phyloP scores from a whole-genome alignment of 2,888 invertebrate species.

The Erebia palarica region DNA sequence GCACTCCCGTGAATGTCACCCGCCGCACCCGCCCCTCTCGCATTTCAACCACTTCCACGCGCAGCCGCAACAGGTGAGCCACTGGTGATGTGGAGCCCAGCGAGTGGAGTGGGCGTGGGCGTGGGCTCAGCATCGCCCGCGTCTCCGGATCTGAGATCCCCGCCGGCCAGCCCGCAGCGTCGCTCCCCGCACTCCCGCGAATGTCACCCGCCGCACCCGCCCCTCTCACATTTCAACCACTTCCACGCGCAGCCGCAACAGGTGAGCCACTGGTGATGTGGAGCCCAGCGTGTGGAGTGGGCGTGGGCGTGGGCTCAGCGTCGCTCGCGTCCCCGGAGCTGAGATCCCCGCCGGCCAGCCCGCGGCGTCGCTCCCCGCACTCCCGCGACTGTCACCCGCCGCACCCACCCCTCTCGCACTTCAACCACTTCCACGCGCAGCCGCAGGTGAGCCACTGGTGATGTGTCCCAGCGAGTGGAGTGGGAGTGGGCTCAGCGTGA shows the following conservation, averaged over 20 bases:
- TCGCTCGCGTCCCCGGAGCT: conserved; percentile 66
- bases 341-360: conserved; percentile 70
- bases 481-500: no score
- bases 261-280: conserved; percentile 60
- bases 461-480: no score
- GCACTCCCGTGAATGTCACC: no score
- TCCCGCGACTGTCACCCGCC: conserved; percentile 67
- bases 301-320: conserved; percentile 53
- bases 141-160: conserved; percentile 68
- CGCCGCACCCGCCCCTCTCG: no score
- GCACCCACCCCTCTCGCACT: conserved; percentile 83
- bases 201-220: conserved; percentile 65
- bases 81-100: no score
- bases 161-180: conserved; percentile 70
- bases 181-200: conserved; percentile 70
- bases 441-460: conserved; percentile 82
- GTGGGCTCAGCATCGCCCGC: conserved; percentile 58
- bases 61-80: no score
- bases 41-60: no score
- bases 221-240: conserved; percentile 91
- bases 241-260: conserved; percentile 96
- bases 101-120: no score
- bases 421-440: conserved; percentile 97
- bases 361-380: conserved; percentile 72
- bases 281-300: no score